These are phyloP conservation scores for Petrocephalus zakoni DNA, from an alignment of 2,113 vertebrate genomes.

Conservation along the genomic window DNA sequence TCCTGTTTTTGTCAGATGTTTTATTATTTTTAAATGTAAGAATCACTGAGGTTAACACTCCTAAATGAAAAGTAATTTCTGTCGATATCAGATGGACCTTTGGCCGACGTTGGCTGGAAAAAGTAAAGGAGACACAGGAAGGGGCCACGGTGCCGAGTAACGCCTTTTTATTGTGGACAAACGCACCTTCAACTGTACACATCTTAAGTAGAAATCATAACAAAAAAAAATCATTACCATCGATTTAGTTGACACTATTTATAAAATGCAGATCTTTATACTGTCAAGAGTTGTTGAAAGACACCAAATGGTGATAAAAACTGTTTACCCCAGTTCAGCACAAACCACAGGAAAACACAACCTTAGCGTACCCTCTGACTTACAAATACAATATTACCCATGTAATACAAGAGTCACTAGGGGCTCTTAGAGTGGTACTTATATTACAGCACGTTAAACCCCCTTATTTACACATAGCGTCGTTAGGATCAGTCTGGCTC, in stretches of 20 bases:
- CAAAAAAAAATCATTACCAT: slow-evolving; percentile 21
- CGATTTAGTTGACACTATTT: slow-evolving; percentile 20
- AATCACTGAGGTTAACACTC: neutral
- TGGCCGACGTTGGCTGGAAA: neutral
- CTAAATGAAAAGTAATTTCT: neutral
- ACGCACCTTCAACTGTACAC: slow-evolving; percentile 33
- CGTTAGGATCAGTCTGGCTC: neutral
- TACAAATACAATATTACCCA: slow-evolving; percentile 30
- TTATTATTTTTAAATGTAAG: neutral
- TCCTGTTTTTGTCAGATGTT: neutral
- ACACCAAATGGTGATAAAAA: slow-evolving; percentile 30
- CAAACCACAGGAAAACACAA: slow-evolving; percentile 6
- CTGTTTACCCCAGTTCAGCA: slow-evolving; percentile 1
- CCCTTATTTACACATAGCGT: slow-evolving; percentile 15
- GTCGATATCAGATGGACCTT: neutral
- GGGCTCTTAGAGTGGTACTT: slow-evolving; percentile 3
- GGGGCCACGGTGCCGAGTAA: neutral
- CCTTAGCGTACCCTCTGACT: slow-evolving; percentile 12
- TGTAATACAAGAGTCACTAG: slow-evolving; percentile 26
- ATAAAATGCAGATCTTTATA: slow-evolving; percentile 24
- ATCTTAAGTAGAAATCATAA: slow-evolving; percentile 25
- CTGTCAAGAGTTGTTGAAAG: slow-evolving; percentile 17
- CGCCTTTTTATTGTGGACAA: slow-evolving; percentile 25
- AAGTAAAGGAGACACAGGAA: neutral
- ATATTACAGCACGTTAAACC: slow-evolving; percentile 10